These are phyloP conservation scores for Sepiola atlantica DNA, from an alignment of 2,888 invertebrate species.

Conservation along the genomic window DNA sequence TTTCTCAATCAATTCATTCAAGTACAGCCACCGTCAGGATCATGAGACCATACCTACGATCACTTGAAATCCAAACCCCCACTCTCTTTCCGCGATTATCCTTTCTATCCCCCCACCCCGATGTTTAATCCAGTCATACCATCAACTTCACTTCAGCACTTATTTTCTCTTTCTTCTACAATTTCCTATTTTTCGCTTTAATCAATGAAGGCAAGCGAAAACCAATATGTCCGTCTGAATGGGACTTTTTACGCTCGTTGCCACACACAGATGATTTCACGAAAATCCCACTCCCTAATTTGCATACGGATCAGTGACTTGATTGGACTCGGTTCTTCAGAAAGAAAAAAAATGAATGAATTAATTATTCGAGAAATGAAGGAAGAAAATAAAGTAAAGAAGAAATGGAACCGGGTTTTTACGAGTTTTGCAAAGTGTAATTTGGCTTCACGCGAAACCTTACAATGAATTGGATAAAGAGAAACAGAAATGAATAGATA, in stretches of 20 bases:
- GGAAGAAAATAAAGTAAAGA: no score
- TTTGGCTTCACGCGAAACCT: not conserved
- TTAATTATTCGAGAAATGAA: not conserved
- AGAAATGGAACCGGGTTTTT: not conserved
- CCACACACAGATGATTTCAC: constrained; percentile 1
- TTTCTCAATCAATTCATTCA: no score
- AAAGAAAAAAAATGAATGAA: not conserved
- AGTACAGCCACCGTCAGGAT: no score
- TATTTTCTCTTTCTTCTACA: not conserved
- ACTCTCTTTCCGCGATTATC: not conserved
- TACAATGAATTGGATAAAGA: not conserved
- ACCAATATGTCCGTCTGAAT: constrained; percentile 11
- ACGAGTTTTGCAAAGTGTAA: not conserved
- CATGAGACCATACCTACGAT: no score
- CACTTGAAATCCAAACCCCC: not conserved
- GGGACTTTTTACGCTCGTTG: not conserved
- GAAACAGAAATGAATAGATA: not conserved
- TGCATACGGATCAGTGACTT: constrained; percentile 21
- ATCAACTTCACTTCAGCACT: not conserved
- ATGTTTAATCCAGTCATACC: not conserved
- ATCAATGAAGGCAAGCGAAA: not conserved
- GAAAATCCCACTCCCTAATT: not conserved
- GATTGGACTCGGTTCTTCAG: constrained; percentile 32
- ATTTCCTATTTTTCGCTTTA: not conserved
- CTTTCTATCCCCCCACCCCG: not conserved